Base-by-base conservation (phyloP, 2,113 vertebrate genomes). In the Oreochromis niloticus region DNA sequence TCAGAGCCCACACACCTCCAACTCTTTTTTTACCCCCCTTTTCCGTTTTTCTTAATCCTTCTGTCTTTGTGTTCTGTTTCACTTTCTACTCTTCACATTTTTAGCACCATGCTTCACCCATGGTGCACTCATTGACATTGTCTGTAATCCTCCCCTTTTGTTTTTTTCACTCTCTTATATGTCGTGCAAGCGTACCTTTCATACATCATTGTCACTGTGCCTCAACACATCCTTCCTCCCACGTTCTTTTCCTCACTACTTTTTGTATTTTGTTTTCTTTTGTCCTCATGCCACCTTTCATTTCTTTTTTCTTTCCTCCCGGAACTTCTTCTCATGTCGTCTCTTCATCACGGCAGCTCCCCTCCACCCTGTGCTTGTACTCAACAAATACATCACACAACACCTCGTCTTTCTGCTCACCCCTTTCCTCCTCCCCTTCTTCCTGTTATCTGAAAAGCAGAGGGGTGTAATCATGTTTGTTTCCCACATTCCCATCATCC, bases 1-100 rank as follows among this genome's bases (percentile, higher is more conserved):
- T 99, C 96, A 96, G 97, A 96, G 91, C 94, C 93, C 93, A 95
- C 93, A 95, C 95, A 92, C 91, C 91, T 93, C 88, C 88, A 87
- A 85, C 87, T 90, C 55, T 55, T 80, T 81, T 46, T 7, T 30
- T 30, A 30, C 43, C 63, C 39, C 54, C 50, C 50, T 39, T 41
- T 32, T 82, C 82, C 55, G 30, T 91, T 78, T 52, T 55, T 83
- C 88, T 59, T 41, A 30, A 55, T 82, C 80, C 55, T 27, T 73
- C 24, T 17, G 30, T 86, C 34, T 82, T 19, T 57, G 17, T 57
- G 32, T 11, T 52, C 22, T 46, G 9, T 78, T 71, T 46, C 17
- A 32, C 71, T 78, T 78, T 78, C 46, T 78, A 34, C 30, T 85
- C 63, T 34, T 27, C 32, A 52, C 55, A 84, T 88, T 75, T 86